These are phyloP conservation scores for Clarias gariepinus DNA, from an alignment of 2,113 vertebrate species.

Conservation along the genomic window DNA sequence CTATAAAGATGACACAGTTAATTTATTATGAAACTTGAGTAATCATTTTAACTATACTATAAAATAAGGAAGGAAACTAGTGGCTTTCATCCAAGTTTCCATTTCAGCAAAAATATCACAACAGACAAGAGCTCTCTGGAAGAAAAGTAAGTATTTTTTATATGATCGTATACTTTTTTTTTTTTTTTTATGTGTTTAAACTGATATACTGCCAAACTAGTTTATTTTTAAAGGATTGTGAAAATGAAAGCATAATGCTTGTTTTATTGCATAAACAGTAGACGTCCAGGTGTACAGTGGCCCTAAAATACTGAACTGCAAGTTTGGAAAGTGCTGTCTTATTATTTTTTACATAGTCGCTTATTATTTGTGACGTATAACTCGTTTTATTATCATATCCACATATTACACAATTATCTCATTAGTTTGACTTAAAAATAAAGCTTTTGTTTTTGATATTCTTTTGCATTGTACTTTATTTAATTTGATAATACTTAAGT, in stretches of 20 bases:
- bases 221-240: neutral
- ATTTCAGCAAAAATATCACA: neutral
- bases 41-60: neutral
- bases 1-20: neutral
- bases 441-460: no score
- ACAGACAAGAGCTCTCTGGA: neutral
- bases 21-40: neutral
- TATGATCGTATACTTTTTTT: neutral
- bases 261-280: neutral
- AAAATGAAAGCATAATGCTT: no score
- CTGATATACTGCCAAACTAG: no score
- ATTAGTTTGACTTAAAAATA: neutral
- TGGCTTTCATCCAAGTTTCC: neutral
- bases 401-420: neutral
- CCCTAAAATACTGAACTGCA: neutral
- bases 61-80: conserved; percentile 32
- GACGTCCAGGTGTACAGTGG: neutral
- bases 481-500: no score
- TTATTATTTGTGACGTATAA: neutral
- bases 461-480: neutral
- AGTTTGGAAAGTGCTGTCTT: neutral
- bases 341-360: neutral
- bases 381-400: neutral
- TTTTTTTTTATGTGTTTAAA: no score
- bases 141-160: neutral